phyloP scores from a whole-genome alignment of 1,140 invertebrate species.

The silkworm (Bombyx mori) region DNA sequence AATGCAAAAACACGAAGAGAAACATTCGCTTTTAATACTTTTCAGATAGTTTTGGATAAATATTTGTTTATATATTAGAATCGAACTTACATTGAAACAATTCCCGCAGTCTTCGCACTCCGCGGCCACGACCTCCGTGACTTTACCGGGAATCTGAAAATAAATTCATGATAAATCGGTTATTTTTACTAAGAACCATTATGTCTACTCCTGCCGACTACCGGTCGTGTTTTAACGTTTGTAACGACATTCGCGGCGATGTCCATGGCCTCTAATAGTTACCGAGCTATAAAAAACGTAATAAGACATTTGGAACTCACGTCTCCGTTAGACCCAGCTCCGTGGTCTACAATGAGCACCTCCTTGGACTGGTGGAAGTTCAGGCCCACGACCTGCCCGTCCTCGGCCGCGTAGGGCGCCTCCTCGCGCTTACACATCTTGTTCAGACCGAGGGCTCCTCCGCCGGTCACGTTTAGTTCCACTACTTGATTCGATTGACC shows the following conservation, averaged over 20 bases:
- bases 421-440: constrained; percentile 87
- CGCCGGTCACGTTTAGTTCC: constrained; percentile 81
- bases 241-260: no score
- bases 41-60: no score
- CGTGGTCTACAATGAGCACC: constrained; percentile 80
- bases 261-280: no score
- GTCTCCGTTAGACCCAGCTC: constrained; percentile 75
- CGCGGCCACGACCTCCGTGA: constrained; percentile 65
- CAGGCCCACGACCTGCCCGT: constrained; percentile 86
- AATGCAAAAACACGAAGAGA: no score
- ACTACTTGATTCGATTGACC: constrained; percentile 72
- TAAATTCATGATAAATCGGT: no score
- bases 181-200: no score
- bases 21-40: no score
- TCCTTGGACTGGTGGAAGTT: constrained; percentile 93
- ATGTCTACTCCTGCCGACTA: no score
- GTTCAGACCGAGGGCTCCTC: constrained; percentile 84
- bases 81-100: constrained; percentile 69
- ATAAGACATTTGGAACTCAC: constrained; percentile 25
- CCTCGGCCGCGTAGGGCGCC: constrained; percentile 85
- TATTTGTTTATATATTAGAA: no score
- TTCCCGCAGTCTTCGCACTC: constrained; percentile 73
- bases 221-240: no score
- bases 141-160: constrained; percentile 72
- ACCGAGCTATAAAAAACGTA: no score